A percentile compares a stretch with the other conserved stretches of the same genome.
Conservation (phyloP, 2,113 vertebrate species). For the Peromyscus polionotus region DNA sequence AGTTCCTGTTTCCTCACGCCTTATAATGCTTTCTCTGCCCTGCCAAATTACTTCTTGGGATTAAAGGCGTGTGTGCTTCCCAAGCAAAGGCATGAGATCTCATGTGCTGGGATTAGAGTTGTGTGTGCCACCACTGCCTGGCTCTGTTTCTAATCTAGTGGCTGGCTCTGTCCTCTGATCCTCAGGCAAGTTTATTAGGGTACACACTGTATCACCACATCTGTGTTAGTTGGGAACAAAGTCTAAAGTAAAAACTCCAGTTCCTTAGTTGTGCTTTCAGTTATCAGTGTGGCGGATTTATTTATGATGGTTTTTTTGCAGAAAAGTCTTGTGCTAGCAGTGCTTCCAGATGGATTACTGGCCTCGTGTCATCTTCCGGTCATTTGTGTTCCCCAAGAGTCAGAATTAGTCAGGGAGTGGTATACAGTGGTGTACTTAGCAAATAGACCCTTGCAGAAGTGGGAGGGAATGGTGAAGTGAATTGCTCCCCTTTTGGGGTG, state of each 20-base stretch:
- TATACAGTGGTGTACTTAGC: background rate
- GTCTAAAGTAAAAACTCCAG: background rate
- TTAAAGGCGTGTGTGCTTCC: no score
- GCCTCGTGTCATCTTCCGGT: background rate
- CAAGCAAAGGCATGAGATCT: no score
- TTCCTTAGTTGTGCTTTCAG: background rate
- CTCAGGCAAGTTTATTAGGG: no score
- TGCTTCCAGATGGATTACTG: background rate
- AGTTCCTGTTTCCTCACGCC: no score
- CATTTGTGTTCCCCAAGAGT: background rate
- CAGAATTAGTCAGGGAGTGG: background rate
- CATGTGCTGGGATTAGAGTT: no score
- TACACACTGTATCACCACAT: no score
- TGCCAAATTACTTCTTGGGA: no score
- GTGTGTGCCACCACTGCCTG: no score
- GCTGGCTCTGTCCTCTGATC: no score
- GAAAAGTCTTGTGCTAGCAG: constrained; percentile 11
- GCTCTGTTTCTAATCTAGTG: no score
- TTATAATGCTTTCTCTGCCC: no score
- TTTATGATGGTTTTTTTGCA: background rate
- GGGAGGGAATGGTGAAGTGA: background rate
- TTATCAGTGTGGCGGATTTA: background rate
- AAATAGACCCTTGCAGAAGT: background rate
- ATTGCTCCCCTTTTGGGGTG: background rate
- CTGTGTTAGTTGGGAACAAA: background rate